Percentiles rank a stretch among this genome's conserved stretches.
Conservation (phyloP, 1,140 invertebrate species). For the Pristionchus pacificus region DNA sequence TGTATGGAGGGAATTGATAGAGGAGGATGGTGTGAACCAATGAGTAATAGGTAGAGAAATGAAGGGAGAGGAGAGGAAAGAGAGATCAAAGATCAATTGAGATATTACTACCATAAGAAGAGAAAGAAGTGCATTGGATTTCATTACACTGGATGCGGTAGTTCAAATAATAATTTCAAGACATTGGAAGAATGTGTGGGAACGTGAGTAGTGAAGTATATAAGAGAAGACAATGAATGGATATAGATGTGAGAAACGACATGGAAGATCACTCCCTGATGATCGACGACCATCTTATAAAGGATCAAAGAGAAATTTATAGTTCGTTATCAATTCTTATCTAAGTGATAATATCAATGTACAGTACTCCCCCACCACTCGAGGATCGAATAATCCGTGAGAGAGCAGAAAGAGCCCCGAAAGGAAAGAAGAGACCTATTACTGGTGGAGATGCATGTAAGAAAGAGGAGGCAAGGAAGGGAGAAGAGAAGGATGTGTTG, state of each 20-base stretch:
- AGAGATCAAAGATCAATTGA: neutral
- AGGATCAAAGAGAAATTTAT: neutral
- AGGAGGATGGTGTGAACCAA: conserved; percentile 48
- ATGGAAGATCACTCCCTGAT: conserved; percentile 16
- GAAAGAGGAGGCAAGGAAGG: conserved; percentile 10
- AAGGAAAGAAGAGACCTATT: neutral
- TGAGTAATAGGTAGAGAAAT: conserved; percentile 36
- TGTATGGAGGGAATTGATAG: conserved; percentile 44
- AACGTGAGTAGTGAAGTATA: conserved; percentile 10
- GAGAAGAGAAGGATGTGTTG: too few species aligned
- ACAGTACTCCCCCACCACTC: neutral
- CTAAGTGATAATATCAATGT: neutral
- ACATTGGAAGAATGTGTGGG: conserved; percentile 37
- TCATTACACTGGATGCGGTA: conserved; percentile 51
- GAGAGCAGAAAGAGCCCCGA: neutral
- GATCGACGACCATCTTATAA: conserved; percentile 11
- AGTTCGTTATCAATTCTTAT: neutral
- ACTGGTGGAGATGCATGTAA: neutral
- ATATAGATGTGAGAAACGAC: conserved; percentile 24
- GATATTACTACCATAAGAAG: conserved; percentile 46
- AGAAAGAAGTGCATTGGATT: conserved; percentile 47
- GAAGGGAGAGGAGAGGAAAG: conserved; percentile 29
- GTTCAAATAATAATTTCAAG: conserved; percentile 47
- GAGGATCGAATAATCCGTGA: neutral
- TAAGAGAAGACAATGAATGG: neutral